These are phyloP conservation scores for Porites evermanni DNA, from an alignment of 92 coral and sea anemone genomes.

Conservation along the genomic window DNA sequence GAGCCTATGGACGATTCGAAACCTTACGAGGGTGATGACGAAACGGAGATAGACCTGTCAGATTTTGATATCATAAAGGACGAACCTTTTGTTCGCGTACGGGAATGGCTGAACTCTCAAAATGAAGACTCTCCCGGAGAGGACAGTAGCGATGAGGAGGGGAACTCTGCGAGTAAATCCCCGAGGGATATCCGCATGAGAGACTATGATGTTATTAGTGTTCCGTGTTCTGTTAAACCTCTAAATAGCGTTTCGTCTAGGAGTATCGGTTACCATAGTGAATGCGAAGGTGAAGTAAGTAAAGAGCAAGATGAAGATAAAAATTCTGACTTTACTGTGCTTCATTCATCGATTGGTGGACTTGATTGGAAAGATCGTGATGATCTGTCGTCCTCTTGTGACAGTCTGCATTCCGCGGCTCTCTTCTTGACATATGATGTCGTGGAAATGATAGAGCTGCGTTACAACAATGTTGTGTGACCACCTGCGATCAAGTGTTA, in stretches of 20 bases:
- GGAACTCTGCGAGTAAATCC: not conserved
- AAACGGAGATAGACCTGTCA: conserved; percentile 60
- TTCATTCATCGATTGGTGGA: conserved; percentile 87
- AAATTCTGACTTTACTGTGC: conserved; percentile 75
- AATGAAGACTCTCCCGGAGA: not conserved
- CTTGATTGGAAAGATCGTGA: conserved; percentile 56
- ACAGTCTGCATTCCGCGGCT: conserved; percentile 71
- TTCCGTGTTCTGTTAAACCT: conserved; percentile 57
- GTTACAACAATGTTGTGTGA: conserved; percentile 50
- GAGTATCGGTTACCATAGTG: conserved; percentile 46
- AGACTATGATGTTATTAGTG: conserved; percentile 77
- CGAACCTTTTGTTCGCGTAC: conserved; percentile 61
- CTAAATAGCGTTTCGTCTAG: conserved; percentile 11
- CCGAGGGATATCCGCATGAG: conserved; percentile 29
- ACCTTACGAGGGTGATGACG: conserved; percentile 88
- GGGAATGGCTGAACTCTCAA: conserved; percentile 76
- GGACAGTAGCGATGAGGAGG: conserved; percentile 35
- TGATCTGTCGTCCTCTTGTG: conserved; percentile 46
- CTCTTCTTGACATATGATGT: conserved; percentile 82
- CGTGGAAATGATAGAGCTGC: conserved; percentile 83
- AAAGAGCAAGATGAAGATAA: conserved; percentile 35
- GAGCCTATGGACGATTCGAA: conserved; percentile 23
- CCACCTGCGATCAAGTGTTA: not conserved
- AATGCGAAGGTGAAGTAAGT: conserved; percentile 9
- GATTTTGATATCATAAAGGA: conserved; percentile 76